These are phyloP conservation scores for Ditylenchus dipsaci DNA, from an alignment of 1,140 invertebrate genomes.

Conservation along the genomic window DNA sequence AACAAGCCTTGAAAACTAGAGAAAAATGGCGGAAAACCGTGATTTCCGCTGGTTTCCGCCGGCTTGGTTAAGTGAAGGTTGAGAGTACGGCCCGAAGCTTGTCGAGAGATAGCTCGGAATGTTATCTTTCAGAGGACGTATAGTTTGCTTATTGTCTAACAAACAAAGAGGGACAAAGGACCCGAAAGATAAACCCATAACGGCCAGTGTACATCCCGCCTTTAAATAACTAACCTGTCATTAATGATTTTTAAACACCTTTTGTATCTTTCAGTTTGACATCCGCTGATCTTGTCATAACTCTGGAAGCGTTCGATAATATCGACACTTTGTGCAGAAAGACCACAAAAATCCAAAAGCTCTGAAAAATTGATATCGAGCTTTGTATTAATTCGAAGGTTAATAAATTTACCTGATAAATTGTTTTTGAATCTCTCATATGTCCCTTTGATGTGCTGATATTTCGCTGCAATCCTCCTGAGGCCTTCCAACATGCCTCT, in stretches of 20 bases:
- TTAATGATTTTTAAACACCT: neutral
- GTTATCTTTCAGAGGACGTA: no score
- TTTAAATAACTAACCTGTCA: neutral
- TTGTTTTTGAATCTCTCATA: constrained; percentile 7
- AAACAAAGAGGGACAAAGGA: no score
- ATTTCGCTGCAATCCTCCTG: neutral
- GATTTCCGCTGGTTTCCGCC: no score
- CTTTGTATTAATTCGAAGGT: neutral
- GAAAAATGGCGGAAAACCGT: no score
- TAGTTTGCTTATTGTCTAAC: no score
- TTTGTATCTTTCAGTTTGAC: neutral
- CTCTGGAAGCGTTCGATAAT: neutral
- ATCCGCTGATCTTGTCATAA: neutral
- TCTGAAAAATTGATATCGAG: neutral
- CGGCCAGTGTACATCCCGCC: no score
- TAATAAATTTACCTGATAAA: neutral
- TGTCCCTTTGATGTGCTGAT: constrained; percentile 12
- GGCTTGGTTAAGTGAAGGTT: no score
- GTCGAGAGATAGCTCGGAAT: no score
- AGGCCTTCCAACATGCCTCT: constrained; percentile 1
- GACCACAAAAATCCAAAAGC: neutral
- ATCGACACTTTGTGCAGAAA: neutral
- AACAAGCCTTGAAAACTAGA: no score
- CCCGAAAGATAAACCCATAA: no score
- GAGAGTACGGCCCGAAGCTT: no score